phyloP scores from a whole-genome alignment of 2,888 invertebrate genomes.

The Amphiduros pacificus region DNA sequence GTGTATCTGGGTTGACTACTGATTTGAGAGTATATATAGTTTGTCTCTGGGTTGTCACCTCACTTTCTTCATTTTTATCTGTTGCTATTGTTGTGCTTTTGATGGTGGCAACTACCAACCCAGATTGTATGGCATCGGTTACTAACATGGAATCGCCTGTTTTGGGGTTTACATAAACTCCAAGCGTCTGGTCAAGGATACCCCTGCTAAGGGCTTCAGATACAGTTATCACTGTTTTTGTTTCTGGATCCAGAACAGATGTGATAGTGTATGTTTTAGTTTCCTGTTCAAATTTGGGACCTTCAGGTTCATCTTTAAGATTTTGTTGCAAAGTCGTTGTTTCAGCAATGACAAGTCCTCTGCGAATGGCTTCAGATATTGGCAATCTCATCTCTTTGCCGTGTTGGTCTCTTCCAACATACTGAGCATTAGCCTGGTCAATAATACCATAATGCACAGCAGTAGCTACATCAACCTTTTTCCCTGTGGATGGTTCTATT shows the following conservation, averaged over 20 bases:
- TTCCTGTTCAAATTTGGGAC: slow-evolving; percentile 45
- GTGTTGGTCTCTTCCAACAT: slow-evolving; percentile 59
- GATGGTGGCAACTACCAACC: slow-evolving; percentile 30
- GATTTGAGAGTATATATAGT: slow-evolving; percentile 51
- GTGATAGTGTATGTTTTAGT: slow-evolving; percentile 76
- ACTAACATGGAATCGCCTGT: slow-evolving; percentile 69
- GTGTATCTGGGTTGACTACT: slow-evolving; percentile 71
- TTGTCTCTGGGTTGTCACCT: slow-evolving; percentile 47
- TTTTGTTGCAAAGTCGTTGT: slow-evolving; percentile 45
- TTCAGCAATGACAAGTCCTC: slow-evolving; percentile 68
- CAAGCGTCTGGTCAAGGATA: slow-evolving; percentile 33
- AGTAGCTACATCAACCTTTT: slow-evolving; percentile 72
- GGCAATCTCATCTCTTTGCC: slow-evolving; percentile 73
- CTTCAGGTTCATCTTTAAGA: slow-evolving; percentile 36
- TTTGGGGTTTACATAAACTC: slow-evolving; percentile 30
- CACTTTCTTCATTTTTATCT: slow-evolving; percentile 10
- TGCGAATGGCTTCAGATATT: slow-evolving; percentile 79
- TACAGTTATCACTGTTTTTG: slow-evolving; percentile 79
- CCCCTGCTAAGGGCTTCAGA: slow-evolving; percentile 79
- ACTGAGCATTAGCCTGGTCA: slow-evolving; percentile 66
- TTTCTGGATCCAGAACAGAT: slow-evolving; percentile 81
- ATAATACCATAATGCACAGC: slow-evolving; percentile 73
- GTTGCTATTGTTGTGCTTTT: not conserved
- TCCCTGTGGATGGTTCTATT: slow-evolving; percentile 85
- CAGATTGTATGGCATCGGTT: slow-evolving; percentile 40